Evolutionary conservation across 2,113 vertebrate species (phyloP), one percentile per base, ranked within the genome.

Genomic region (Plecotus auritus): DNA sequence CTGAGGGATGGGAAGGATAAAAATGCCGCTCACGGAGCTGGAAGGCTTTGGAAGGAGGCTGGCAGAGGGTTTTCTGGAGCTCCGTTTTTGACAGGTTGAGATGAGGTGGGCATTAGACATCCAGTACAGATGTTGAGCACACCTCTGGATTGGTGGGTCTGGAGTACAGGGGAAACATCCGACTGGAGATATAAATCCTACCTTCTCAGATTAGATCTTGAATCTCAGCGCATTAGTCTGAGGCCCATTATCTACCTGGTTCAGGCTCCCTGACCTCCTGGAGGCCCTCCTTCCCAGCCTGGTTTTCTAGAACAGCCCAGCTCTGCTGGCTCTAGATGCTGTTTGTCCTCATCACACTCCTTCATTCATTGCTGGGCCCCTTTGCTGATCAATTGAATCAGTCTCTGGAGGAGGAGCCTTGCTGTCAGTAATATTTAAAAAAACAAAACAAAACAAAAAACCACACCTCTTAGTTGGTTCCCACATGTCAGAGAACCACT

Each of bases 91-190:
- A 76, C 20, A 12, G 17, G 23, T 20, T 54, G 12, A 11, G 2
- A 49, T 59, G 11, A 64, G 70, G 13, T 40, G 56, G 12, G 40
- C 42, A 1, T 47, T 80, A n/a, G 32, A 77, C 16, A 42, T 49
- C 69, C 6, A 10, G 54, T 37, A 16, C 12, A 13, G 77, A 42
- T 14, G 51, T 13, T 66, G 42, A 10, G 14, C 13, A 10, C 0
- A 8, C 23, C 30, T 69, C 35, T 86, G 64, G 20, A 5, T 28
- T 20, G 1, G 20, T 5, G 37, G 70, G 22, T 56, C 72, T 20
- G 13, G 32, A 32, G 37, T 18, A 0, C 40, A 35, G 7, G 7
- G 10, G 13, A 42, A 32, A 30, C 20, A 23, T 4, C 9, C 1
- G 1, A 12, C 18, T 61, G 7, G 22, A 61, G 17, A 13, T 18